These are phyloP conservation scores for Chelon labrosus DNA, from an alignment of 2,797 vertebrate genomes.

Conservation along the genomic window DNA sequence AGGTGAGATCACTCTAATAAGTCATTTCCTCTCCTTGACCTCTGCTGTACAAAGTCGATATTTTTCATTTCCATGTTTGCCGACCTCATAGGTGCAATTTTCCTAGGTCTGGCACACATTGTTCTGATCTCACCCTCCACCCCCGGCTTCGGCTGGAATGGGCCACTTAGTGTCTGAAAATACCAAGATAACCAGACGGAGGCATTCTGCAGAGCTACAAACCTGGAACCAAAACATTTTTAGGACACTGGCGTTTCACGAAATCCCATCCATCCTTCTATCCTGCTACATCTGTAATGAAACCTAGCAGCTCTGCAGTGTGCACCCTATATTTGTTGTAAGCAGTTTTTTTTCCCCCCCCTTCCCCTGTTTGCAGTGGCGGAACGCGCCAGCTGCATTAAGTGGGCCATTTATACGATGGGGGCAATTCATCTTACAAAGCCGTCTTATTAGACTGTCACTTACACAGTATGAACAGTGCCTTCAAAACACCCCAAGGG, in stretches of 20 bases:
- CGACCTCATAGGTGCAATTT: constrained; percentile 56
- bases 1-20: constrained; percentile 41
- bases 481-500: constrained; percentile 79
- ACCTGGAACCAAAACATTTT: constrained; percentile 51
- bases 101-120: constrained; percentile 41
- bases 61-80: constrained; percentile 66
- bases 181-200: constrained; percentile 29
- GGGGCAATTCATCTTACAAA: constrained; percentile 84
- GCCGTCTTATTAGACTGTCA: constrained; percentile 84
- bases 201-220: constrained; percentile 21
- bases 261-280: constrained; percentile 64
- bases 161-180: constrained; percentile 59
- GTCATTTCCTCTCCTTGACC: constrained; percentile 54
- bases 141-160: constrained; percentile 25
- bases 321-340: constrained; percentile 68
- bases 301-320: constrained; percentile 61
- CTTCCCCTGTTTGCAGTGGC: constrained; percentile 64
- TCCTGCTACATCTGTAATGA: constrained; percentile 67
- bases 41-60: constrained; percentile 21
- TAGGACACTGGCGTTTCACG: constrained; percentile 48
- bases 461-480: constrained; percentile 82
- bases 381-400: constrained; percentile 79
- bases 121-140: constrained; percentile 42
- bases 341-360: constrained; percentile 51
- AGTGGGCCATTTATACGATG: constrained; percentile 82